These are phyloP conservation scores for Philypnodon macrostomus DNA, from an alignment of 2,797 vertebrate genomes.

Conservation along the genomic window DNA sequence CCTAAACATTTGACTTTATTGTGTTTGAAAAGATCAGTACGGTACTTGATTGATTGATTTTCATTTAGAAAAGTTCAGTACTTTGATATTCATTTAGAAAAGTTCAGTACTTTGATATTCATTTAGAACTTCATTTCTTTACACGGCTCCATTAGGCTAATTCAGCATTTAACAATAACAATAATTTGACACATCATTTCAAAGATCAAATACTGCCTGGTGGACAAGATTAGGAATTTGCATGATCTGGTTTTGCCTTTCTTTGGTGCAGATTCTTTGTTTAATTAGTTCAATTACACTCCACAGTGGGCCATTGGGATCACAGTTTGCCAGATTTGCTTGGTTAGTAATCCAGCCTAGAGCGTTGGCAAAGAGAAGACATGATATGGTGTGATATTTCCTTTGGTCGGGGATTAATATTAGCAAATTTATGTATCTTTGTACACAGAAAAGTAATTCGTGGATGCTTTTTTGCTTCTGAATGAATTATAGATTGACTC, in stretches of 20 bases:
- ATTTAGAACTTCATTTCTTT: not conserved
- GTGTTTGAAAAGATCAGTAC: no score
- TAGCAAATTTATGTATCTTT: conserved; percentile 9
- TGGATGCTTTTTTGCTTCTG: conserved; percentile 20
- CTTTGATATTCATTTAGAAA: no score
- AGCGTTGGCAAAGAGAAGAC: conserved; percentile 1
- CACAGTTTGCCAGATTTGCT: not conserved
- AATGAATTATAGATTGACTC: conserved; percentile 18
- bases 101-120: no score
- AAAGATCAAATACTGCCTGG: not conserved
- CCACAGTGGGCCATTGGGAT: not conserved
- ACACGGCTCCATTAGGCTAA: not conserved
- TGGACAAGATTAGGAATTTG: not conserved
- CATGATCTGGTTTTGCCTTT: not conserved
- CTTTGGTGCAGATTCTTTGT: not conserved
- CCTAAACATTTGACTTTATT: no score
- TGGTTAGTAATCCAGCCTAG: conserved; percentile 11
- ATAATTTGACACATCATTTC: not conserved
- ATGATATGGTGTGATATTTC: conserved; percentile 1
- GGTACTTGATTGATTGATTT: no score
- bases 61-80: no score
- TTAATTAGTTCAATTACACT: conserved; percentile 10
- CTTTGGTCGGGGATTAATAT: conserved; percentile 3
- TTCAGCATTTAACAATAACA: not conserved
- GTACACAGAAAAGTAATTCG: conserved; percentile 18